A percentile compares a stretch with the other conserved stretches of the same genome.
Evolutionary conservation across 2,113 vertebrate genomes (phyloP).

Genomic region (Phoxinus phoxinus): DNA sequence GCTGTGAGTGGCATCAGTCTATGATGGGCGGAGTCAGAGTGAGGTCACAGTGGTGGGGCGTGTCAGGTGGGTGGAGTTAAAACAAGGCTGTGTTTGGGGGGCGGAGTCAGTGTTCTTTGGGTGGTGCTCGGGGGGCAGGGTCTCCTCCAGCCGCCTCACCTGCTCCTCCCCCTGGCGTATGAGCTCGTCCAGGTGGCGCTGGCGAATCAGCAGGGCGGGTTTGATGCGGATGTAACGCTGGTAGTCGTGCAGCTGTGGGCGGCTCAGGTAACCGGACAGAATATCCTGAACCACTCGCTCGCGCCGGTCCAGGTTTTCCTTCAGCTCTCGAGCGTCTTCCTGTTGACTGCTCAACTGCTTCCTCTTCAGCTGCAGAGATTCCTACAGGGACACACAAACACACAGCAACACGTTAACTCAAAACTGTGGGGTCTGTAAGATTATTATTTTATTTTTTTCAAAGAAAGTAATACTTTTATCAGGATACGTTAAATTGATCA

Average conservation of each 20-base stretch:
- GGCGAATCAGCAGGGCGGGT: constrained; percentile 88
- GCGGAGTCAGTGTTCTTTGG: constrained; percentile 55
- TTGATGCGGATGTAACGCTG: constrained; percentile 87
- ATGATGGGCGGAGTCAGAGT: constrained; percentile 59
- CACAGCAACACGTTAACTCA: no score
- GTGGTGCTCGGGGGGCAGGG: constrained; percentile 71
- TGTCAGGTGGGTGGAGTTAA: constrained; percentile 62
- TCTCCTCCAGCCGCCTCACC: constrained; percentile 83
- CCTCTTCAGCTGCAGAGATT: constrained; percentile 84
- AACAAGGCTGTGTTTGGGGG: constrained; percentile 34
- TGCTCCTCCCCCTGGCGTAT: constrained; percentile 89
- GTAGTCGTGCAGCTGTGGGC: constrained; percentile 86
- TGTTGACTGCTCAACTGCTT: constrained; percentile 88
- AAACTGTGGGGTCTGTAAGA: no score
- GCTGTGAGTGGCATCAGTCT: background rate
- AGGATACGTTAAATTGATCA: background rate
- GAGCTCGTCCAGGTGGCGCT: constrained; percentile 90
- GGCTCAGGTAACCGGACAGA: constrained; percentile 82
- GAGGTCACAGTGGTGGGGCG: constrained; percentile 76
- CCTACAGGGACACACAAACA: constrained; percentile 72
- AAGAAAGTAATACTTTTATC: background rate
- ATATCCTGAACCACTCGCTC: constrained; percentile 86
- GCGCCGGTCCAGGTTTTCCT: constrained; percentile 94
- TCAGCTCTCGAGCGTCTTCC: constrained; percentile 91
- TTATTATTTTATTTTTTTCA: no score